Conservation (phyloP, 1,140 invertebrate genomes). For the Tetramorium parvispinum region DNA sequence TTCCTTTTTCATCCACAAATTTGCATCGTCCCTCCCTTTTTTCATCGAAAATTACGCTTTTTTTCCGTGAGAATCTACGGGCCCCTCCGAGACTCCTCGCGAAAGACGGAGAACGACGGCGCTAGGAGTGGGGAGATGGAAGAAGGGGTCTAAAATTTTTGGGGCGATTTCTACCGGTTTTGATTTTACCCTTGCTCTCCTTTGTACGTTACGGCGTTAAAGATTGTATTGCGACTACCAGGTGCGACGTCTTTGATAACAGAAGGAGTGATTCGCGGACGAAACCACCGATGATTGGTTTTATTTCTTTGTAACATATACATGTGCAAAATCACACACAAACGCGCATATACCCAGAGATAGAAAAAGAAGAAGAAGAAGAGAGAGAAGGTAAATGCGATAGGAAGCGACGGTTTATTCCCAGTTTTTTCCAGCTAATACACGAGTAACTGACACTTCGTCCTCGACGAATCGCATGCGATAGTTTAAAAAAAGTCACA, state of each 20-base stretch:
- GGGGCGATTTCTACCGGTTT: conserved; percentile 75
- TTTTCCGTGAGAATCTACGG: conserved; percentile 74
- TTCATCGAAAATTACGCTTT: conserved; percentile 72
- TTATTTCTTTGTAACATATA: conserved; percentile 3
- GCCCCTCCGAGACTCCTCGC: neutral
- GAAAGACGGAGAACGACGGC: conserved; percentile 16
- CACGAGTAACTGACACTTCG: conserved; percentile 24
- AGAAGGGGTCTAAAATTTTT: conserved; percentile 71
- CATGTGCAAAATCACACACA: conserved; percentile 2
- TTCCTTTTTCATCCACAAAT: conserved; percentile 72
- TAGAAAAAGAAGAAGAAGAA: neutral
- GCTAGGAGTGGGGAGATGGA: conserved; percentile 20
- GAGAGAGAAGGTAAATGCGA: neutral
- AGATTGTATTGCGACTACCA: conserved; percentile 32
- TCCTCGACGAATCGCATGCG: conserved; percentile 31
- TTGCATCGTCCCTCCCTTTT: conserved; percentile 75
- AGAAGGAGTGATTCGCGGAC: neutral
- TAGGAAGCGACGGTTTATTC: conserved; percentile 48
- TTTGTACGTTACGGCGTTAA: conserved; percentile 41
- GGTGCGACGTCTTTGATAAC: conserved; percentile 58
- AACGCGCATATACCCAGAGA: neutral
- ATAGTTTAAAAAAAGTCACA: conserved; percentile 38
- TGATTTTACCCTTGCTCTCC: conserved; percentile 71
- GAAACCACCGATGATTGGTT: conserved; percentile 39
- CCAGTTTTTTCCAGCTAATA: conserved; percentile 23